Evolutionary conservation across 2,113 vertebrate species (phyloP).

Genomic region (Pterocles orientalis): DNA sequence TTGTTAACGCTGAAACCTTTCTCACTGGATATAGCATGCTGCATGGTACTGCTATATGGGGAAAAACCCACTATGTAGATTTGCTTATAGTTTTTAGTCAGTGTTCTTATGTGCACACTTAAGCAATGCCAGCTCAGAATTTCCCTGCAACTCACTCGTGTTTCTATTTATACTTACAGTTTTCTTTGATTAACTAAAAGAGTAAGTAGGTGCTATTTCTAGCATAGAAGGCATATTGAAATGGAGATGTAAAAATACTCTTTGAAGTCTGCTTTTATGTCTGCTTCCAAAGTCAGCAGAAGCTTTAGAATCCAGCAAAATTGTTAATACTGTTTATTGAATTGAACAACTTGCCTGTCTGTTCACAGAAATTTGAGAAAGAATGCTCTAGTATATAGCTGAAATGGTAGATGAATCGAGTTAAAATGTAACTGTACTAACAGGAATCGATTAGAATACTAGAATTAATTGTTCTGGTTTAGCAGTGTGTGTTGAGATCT

Average conservation of each 20-base stretch:
- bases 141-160: not conserved
- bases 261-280: conserved; percentile 22
- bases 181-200: conserved; percentile 34
- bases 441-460: not conserved
- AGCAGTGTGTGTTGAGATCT: not conserved
- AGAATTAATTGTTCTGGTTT: not conserved
- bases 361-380: not conserved
- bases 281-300: not conserved
- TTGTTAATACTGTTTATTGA: not conserved
- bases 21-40: not conserved
- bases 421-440: not conserved
- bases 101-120: not conserved
- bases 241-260: not conserved
- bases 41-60: not conserved
- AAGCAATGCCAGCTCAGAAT: not conserved
- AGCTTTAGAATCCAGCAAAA: not conserved
- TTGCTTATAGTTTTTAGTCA: not conserved
- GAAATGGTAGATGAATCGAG: not conserved
- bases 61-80: not conserved
- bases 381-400: not conserved
- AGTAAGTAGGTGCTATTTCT: conserved; percentile 36
- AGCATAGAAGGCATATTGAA: not conserved
- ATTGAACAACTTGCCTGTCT: not conserved
- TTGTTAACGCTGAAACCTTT: not conserved
- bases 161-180: conserved; percentile 40